A percentile compares a stretch with the other conserved stretches of the same genome.
phyloP scores from a whole-genome alignment of 2,797 vertebrate species.

The Peromyscus attwateri region DNA sequence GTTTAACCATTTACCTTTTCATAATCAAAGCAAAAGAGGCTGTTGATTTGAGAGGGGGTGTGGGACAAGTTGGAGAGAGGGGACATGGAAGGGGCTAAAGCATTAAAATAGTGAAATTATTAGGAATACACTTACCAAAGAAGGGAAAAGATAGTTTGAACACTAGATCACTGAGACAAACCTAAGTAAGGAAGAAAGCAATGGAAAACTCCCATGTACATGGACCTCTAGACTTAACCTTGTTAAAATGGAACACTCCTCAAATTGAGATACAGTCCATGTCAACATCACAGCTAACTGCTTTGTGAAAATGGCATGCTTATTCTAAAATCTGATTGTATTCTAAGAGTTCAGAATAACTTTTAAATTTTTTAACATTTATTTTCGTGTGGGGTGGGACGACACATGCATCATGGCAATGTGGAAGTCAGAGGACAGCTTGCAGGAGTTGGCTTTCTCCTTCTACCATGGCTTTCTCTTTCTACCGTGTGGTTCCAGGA shows the following conservation, averaged over 20 bases:
- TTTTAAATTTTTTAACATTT: neutral
- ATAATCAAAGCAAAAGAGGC: neutral
- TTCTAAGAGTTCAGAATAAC: neutral
- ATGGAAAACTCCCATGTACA: neutral
- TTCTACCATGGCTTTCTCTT: neutral
- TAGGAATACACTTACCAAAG: neutral
- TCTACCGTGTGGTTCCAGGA: neutral
- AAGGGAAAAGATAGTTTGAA: neutral
- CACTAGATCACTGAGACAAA: neutral
- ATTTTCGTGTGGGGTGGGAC: neutral
- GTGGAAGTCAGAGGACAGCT: no score
- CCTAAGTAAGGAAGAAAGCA: constrained; percentile 11
- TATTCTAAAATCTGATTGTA: constrained; percentile 41
- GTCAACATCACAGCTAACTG: neutral
- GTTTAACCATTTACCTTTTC: neutral
- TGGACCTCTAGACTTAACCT: neutral
- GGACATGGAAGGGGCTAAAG: neutral
- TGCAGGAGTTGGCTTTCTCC: neutral
- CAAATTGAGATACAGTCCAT: neutral
- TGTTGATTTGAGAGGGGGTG: neutral
- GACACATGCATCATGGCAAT: neutral
- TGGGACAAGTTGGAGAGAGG: neutral
- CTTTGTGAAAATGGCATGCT: constrained; percentile 1
- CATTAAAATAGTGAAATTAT: neutral
- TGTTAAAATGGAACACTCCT: neutral